Conservation (phyloP, 2,113 vertebrate genomes). For the Pseudopodoces humilis region DNA sequence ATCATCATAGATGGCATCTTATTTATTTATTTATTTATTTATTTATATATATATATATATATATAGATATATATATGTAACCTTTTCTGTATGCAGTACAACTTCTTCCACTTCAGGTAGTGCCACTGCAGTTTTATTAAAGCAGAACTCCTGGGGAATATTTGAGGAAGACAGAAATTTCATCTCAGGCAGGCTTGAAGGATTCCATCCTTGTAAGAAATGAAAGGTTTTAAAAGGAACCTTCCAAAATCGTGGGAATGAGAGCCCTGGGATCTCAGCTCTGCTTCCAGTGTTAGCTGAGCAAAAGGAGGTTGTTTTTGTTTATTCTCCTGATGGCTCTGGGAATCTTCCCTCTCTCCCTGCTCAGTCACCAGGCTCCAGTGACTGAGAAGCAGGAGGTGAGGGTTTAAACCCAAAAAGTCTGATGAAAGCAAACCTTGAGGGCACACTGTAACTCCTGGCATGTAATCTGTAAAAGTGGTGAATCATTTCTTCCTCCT, state of each 20-base stretch:
- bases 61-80: neutral
- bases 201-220: neutral
- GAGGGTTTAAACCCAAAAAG: neutral
- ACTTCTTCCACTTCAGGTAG: conserved; percentile 24
- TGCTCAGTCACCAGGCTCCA: neutral
- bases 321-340: neutral
- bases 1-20: conserved; percentile 26
- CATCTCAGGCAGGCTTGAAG: neutral
- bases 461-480: neutral
- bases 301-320: neutral
- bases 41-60: neutral
- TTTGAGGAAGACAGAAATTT: conserved; percentile 12
- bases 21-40: no score
- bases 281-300: neutral
- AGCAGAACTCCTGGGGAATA: conserved; percentile 23
- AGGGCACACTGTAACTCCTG: neutral
- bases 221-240: neutral
- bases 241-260: neutral
- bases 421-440: neutral
- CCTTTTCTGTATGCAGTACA: conserved; percentile 46
- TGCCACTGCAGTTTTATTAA: conserved; percentile 38
- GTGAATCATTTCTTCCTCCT: neutral
- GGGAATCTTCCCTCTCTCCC: neutral
- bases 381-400: neutral
- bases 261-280: neutral